Evolutionary conservation across 2,113 vertebrate genomes (phyloP).

Genomic region (Grallaria varia): DNA sequence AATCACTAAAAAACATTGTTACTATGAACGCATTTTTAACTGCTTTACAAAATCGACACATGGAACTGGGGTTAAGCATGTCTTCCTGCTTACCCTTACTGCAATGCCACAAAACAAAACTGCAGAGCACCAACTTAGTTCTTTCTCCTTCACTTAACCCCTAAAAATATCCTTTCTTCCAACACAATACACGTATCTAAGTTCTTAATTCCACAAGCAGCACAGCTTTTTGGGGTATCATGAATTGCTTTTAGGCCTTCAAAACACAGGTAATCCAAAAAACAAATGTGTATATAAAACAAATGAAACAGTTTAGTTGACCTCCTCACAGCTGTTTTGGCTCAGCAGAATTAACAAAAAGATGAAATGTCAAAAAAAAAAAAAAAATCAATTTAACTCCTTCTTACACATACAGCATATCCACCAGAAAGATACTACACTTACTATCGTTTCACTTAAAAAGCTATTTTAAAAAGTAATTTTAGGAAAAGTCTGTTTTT

Average conservation of each 20-base stretch:
- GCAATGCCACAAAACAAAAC: neutral
- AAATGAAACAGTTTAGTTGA: neutral
- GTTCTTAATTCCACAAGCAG: neutral
- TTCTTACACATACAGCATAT: neutral
- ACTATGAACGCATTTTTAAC: neutral
- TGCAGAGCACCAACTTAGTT: neutral
- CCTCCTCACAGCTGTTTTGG: rapidly evolving
- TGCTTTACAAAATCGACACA: neutral
- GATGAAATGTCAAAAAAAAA: neutral
- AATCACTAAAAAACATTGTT: neutral
- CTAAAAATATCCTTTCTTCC: neutral
- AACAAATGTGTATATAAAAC: no score
- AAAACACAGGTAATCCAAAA: neutral
- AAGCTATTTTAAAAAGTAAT: neutral
- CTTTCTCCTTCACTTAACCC: neutral
- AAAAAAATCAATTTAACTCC: neutral
- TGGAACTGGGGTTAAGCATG: neutral
- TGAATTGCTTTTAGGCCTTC: neutral
- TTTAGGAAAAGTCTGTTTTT: neutral
- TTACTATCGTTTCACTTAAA: neutral
- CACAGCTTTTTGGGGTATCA: neutral
- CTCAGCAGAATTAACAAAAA: neutral
- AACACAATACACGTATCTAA: neutral
- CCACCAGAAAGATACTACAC: neutral
- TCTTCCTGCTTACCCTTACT: neutral